phyloP scores from a whole-genome alignment of 2,888 invertebrate species.

The Brachypalpus laphriformis region DNA sequence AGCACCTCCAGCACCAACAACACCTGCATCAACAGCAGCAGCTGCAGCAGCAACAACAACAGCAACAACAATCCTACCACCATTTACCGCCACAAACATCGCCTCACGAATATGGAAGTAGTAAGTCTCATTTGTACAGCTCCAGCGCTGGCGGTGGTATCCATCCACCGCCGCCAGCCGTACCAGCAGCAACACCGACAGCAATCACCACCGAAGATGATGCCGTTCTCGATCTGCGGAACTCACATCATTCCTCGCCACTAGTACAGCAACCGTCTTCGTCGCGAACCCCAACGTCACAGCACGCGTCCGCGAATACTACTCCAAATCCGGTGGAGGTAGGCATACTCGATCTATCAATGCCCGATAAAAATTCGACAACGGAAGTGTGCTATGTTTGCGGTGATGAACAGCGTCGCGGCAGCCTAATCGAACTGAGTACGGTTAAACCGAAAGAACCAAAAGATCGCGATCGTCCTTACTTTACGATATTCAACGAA shows the following conservation, averaged over 20 bases:
- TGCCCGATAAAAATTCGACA: slow-evolving; percentile 95
- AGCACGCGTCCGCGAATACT: slow-evolving; percentile 72
- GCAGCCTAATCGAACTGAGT: slow-evolving; percentile 89
- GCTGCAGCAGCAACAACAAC: slow-evolving; percentile 75
- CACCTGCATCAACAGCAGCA: slow-evolving; percentile 54
- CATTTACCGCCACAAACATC: slow-evolving; percentile 63
- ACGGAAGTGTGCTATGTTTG: slow-evolving; percentile 96
- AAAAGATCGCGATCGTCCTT: slow-evolving; percentile 84
- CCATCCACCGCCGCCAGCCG: slow-evolving; percentile 77
- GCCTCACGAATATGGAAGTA: slow-evolving; percentile 79
- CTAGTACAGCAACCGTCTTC: slow-evolving; percentile 60
- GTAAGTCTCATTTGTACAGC: slow-evolving; percentile 75
- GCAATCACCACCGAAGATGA: slow-evolving; percentile 59
- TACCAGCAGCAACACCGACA: slow-evolving; percentile 73
- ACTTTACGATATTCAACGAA: slow-evolving; percentile 89
- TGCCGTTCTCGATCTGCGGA: slow-evolving; percentile 82
- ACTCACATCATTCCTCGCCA: slow-evolving; percentile 80
- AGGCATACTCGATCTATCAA: slow-evolving; percentile 93
- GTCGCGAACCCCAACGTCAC: slow-evolving; percentile 60
- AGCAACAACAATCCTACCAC: slow-evolving; percentile 75
- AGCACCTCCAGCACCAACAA: slow-evolving; percentile 41
- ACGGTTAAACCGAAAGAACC: slow-evolving; percentile 85
- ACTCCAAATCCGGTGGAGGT: slow-evolving; percentile 86
- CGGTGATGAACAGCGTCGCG: slow-evolving; percentile 93
- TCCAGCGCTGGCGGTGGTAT: slow-evolving; percentile 27